phyloP scores from a whole-genome alignment of 1,140 invertebrate genomes.

The Streblospio benedicti region DNA sequence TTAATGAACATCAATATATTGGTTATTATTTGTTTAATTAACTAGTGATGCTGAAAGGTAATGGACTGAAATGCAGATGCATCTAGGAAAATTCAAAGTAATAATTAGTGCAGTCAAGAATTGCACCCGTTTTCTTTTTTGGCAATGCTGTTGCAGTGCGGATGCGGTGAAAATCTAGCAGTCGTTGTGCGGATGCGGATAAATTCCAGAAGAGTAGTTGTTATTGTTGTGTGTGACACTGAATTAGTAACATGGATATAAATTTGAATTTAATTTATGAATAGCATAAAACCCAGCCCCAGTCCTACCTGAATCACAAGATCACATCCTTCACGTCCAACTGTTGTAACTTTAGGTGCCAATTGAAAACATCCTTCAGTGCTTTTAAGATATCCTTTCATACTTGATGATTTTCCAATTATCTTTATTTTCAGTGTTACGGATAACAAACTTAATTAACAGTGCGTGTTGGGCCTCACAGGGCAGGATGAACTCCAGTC shows the following conservation, averaged over 20 bases:
- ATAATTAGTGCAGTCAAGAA: not conserved
- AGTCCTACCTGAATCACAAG: slow-evolving; percentile 39
- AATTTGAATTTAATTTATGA: not conserved
- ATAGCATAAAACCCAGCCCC: not conserved
- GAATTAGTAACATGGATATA: not conserved
- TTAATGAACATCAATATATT: not conserved
- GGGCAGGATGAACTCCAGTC: too few relatives aligned
- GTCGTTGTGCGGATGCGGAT: not conserved
- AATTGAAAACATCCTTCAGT: slow-evolving; percentile 33
- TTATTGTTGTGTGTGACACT: not conserved
- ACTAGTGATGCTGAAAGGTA: not conserved
- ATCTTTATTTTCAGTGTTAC: too few relatives aligned
- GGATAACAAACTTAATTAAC: too few relatives aligned
- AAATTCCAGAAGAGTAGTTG: not conserved
- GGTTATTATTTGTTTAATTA: not conserved
- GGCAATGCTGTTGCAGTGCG: not conserved
- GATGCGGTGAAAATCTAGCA: not conserved
- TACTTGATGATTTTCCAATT: too few relatives aligned
- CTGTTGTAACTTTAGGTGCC: slow-evolving; percentile 39
- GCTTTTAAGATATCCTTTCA: slow-evolving; percentile 41
- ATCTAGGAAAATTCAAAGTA: slow-evolving; percentile 5
- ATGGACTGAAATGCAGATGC: not conserved
- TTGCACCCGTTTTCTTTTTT: not conserved
- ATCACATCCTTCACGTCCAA: slow-evolving; percentile 46
- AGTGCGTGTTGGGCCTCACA: too few relatives aligned